Percentiles rank a stretch among this genome's conserved stretches.
Conservation (phyloP, 2,797 vertebrate species). For the Microchirus variegatus region DNA sequence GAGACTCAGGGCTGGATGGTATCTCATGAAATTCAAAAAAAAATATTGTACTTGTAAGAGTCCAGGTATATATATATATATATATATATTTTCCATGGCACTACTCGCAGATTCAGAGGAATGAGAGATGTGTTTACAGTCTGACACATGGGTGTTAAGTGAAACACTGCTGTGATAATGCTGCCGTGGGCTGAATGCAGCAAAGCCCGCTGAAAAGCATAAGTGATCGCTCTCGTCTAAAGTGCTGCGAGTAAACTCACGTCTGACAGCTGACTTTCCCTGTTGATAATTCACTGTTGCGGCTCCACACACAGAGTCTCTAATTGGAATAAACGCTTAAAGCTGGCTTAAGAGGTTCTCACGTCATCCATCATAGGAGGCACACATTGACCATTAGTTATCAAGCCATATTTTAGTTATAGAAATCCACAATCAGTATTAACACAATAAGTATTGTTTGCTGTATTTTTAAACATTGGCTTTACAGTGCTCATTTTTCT, state of each 20-base stretch:
- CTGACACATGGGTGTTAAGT: conserved; percentile 38
- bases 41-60: no score
- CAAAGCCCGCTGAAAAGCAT: neutral
- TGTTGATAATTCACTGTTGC: conserved; percentile 53
- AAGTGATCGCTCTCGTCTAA: conserved; percentile 12
- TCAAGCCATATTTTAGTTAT: neutral
- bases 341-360: conserved; percentile 26
- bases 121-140: conserved; percentile 38
- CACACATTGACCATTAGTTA: conserved; percentile 8
- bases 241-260: conserved; percentile 42
- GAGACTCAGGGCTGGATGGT: conserved; percentile 20
- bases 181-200: conserved; percentile 26
- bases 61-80: neutral
- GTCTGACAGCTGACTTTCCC: conserved; percentile 45
- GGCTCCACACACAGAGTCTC: conserved; percentile 20
- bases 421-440: no score
- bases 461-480: no score
- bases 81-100: neutral
- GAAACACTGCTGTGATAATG: conserved; percentile 18
- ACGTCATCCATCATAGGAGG: conserved; percentile 27
- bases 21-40: conserved; percentile 8
- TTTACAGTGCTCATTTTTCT: no score
- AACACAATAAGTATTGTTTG: no score
- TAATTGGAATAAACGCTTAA: conserved; percentile 57
- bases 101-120: conserved; percentile 7